Base-by-base conservation (phyloP, 2,113 vertebrate genomes). In the Pitta sordida region DNA sequence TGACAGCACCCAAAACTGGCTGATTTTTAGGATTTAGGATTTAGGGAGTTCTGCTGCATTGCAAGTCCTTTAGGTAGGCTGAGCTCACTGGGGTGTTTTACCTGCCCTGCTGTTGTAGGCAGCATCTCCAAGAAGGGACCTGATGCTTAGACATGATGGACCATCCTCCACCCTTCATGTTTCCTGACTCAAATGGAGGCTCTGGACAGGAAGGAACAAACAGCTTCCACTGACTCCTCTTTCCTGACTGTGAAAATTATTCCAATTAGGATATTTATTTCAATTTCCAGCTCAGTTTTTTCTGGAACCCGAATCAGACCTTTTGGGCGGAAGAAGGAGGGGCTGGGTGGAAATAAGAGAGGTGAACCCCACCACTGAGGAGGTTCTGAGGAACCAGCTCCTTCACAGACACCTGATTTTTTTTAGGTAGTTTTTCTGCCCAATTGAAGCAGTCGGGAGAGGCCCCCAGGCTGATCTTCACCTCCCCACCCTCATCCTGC, bases 101-200 rank as follows among this genome's bases (percentile, higher is more conserved):
- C 19, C 6, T 0, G 1, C 14, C 23, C 39, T 58, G 0, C 21
- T 56, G 26, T 24, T 68, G 39, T 13, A 64, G 69, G n/a, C 16
- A 68, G 37, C 39, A 41, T 27, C 63, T 26, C 11, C 24, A 64
- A 34, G 62, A 78, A 79, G 11, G 18, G 17, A 34, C 21, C 13
- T 49, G 52, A 46, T 64, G 59, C 44, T 83, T 56, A 55, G 44
- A 88, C 16, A 7, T 5, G 39, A 76, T 53, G n/a, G 48, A 89
- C 12, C 15, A 43, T 71, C 44, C 44, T 88, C 43, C 7, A 68
- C 6, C 7, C 9, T 32, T 70, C 4, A 6, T 15, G 59, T 29
- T 48, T 86, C 56, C 53, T 67, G 51, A 48, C 6, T 29, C 9
- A 34, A 46, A 10, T 29, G 36, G 15, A 56, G 60, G 56, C 6